Conservation (phyloP, 2,113 vertebrate species). For the Prolemur simus region DNA sequence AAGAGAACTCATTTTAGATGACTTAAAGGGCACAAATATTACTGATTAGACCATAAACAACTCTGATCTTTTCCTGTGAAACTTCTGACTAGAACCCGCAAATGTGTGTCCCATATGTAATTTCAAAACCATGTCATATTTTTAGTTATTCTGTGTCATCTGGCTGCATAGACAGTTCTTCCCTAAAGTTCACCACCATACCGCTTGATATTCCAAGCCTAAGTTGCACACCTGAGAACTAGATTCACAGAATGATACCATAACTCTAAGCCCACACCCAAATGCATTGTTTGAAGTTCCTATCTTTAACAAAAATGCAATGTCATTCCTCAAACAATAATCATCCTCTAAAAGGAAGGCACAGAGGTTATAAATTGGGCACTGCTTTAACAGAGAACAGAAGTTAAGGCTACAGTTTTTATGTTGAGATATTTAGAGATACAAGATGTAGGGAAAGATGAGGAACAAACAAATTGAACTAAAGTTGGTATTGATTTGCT, state of each 20-base stretch:
- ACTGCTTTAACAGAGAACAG: neutral
- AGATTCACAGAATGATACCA: neutral
- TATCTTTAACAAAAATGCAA: neutral
- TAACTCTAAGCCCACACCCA: neutral
- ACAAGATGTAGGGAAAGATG: neutral
- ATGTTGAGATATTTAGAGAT: constrained; percentile 2
- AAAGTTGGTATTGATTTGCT: neutral
- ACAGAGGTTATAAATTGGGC: neutral
- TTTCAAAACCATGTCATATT: constrained; percentile 13
- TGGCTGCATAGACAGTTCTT: neutral
- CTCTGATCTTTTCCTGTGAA: neutral
- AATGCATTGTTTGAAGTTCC: constrained; percentile 28
- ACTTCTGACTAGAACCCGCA: neutral
- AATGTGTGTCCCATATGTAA: neutral
- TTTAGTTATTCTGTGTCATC: neutral
- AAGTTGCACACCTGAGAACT: neutral
- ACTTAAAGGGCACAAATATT: constrained; percentile 46
- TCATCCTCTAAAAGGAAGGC: neutral
- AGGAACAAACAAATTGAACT: neutral
- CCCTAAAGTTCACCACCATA: neutral
- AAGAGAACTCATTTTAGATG: constrained; percentile 47
- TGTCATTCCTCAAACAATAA: neutral
- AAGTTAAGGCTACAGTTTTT: neutral
- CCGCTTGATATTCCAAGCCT: neutral
- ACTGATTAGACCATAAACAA: constrained; percentile 59